Percentiles rank a stretch among this genome's conserved stretches.
phyloP scores from a whole-genome alignment of 2,797 vertebrate genomes.

The Zalophus californianus region DNA sequence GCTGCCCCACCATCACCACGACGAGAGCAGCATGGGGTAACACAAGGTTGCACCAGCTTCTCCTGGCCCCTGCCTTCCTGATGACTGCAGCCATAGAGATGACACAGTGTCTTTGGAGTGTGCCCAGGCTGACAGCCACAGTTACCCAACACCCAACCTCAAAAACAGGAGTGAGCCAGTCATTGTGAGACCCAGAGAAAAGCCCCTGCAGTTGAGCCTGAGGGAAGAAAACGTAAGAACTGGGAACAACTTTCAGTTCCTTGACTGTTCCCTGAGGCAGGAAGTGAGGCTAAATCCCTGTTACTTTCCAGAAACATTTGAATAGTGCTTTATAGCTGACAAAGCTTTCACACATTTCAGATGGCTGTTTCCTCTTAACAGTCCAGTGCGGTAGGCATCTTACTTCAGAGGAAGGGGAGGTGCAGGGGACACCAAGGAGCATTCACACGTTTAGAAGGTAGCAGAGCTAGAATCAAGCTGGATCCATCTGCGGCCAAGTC shows the following conservation, averaged over 20 bases:
- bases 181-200: neutral
- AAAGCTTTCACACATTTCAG: neutral
- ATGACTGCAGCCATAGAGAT: neutral
- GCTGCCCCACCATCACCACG: neutral
- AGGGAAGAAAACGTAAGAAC: neutral
- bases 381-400: neutral
- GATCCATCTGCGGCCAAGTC: neutral
- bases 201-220: neutral
- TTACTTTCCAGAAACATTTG: neutral
- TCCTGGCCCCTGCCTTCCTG: neutral
- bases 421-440: too few relatives aligned
- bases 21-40: neutral
- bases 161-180: neutral
- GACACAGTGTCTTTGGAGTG: rapidly evolving
- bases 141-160: neutral
- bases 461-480: neutral
- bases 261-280: neutral
- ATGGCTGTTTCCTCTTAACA: neutral
- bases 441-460: neutral
- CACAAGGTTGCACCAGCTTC: neutral
- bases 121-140: neutral
- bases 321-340: neutral
- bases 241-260: neutral
- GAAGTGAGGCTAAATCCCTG: neutral
- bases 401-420: neutral